These are phyloP conservation scores for Calyptommatus sinebrachiatus DNA, from an alignment of 2,113 vertebrate species.

Conservation along the genomic window DNA sequence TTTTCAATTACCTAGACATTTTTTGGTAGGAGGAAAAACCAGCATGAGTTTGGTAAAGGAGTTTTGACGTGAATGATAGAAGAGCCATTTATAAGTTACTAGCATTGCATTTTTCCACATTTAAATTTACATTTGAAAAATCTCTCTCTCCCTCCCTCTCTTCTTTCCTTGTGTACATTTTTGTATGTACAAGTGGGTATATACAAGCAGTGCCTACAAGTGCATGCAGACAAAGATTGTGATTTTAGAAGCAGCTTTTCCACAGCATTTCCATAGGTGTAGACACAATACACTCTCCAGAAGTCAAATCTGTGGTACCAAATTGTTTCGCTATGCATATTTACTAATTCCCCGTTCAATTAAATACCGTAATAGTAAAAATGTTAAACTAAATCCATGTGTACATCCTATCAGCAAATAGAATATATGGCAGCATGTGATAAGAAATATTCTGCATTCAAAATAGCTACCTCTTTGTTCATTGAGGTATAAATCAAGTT, in stretches of 20 bases:
- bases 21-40: neutral
- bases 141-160: neutral
- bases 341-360: neutral
- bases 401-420: too few relatives aligned
- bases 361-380: neutral
- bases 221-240: neutral
- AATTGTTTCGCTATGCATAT: neutral
- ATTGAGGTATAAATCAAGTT: neutral
- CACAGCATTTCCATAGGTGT: neutral
- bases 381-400: neutral
- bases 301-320: neutral
- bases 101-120: conserved; percentile 25
- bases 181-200: neutral
- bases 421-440: too few relatives aligned
- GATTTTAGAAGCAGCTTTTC: neutral
- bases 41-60: conserved; percentile 33
- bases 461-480: neutral
- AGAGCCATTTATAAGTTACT: conserved; percentile 36
- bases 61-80: conserved; percentile 35
- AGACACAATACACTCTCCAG: neutral
- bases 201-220: neutral
- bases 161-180: neutral
- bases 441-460: too few relatives aligned
- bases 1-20: conserved; percentile 43
- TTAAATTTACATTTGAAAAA: neutral